These are phyloP conservation scores for Lagodon rhomboides DNA, from an alignment of 2,797 vertebrate genomes.

Conservation along the genomic window DNA sequence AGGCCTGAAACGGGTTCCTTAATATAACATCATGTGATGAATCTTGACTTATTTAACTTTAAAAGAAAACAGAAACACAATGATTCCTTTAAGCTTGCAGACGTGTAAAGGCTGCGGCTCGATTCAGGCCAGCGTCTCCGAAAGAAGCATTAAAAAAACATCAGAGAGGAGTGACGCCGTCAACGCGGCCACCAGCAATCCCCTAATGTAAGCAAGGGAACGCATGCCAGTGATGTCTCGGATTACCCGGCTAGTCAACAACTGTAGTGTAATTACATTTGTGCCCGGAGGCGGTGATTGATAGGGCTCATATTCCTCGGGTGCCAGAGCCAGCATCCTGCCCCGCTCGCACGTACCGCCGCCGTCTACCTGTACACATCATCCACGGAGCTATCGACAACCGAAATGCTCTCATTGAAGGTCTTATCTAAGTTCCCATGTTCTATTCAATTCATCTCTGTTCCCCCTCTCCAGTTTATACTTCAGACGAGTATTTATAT, in stretches of 20 bases:
- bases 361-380: constrained; percentile 52
- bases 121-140: constrained; percentile 20
- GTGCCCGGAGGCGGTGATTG: constrained; percentile 75
- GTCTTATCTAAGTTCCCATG: constrained; percentile 56
- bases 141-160: constrained; percentile 54
- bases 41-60: not conserved
- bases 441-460: constrained; percentile 46
- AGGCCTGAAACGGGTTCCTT: not conserved
- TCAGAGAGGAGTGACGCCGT: constrained; percentile 33
- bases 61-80: not conserved
- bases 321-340: constrained; percentile 52
- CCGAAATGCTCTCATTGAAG: constrained; percentile 57
- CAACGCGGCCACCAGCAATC: constrained; percentile 66
- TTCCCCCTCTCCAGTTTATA: constrained; percentile 22
- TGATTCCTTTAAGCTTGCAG: not conserved
- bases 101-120: constrained; percentile 21
- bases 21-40: not conserved
- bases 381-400: constrained; percentile 58
- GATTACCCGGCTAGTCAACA: constrained; percentile 79
- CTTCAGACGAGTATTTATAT: constrained; percentile 62
- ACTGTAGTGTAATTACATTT: constrained; percentile 83
- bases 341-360: constrained; percentile 30
- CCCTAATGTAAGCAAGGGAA: constrained; percentile 71
- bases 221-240: constrained; percentile 68
- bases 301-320: constrained; percentile 79